Evolutionary conservation across 2,797 vertebrate species (phyloP), one percentile per base, ranked within the genome.

Genomic region (Rachycentron canadum): DNA sequence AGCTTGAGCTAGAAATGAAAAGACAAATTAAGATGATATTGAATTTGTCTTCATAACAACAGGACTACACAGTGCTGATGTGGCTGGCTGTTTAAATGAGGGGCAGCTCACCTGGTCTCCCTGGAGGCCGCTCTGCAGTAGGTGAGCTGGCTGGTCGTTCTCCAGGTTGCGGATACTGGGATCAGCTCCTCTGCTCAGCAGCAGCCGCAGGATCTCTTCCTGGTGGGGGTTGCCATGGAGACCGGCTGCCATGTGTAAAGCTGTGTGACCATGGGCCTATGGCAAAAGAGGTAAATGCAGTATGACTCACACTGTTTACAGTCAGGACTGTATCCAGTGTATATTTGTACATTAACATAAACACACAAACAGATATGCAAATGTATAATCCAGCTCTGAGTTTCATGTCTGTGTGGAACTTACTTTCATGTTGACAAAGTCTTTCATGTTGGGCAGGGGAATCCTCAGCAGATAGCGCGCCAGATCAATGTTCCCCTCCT

Each of bases 351-450:
- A 47, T 2, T n/a, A 7, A 52, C 1, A 55, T 4, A 10, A 14
- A 57, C 10, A 6, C 11, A 28, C 16, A 64, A 23, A 67, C 57
- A 41, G n/a, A 32, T 6, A 10, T 23, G 60, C 64, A 55, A 36
- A 47, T 62, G 36, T 45, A 30, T 58, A 75, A 53, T 30, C 13
- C 65, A 64, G 58, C 25, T 78, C 3, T 61, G 73, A 83, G 55
- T 68, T 63, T 78, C 7, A 1, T 40, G 41, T 73, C 73, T 62
- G 71, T 12, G 68, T 53, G 41, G n/a, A 60, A 81, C 91, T 89
- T 80, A 98, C 97, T 95, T 97, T 98, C 95, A 97, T 93, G 89
- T 98, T 98, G 85, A 98, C 95, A 76, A 98, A 96, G 38, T 95
- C 92, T 81, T 94, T 95, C 69, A 95, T 93, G 84, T 96, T 95